phyloP scores from a whole-genome alignment of 2,113 vertebrate species.

The Neomonachus schauinslandi region DNA sequence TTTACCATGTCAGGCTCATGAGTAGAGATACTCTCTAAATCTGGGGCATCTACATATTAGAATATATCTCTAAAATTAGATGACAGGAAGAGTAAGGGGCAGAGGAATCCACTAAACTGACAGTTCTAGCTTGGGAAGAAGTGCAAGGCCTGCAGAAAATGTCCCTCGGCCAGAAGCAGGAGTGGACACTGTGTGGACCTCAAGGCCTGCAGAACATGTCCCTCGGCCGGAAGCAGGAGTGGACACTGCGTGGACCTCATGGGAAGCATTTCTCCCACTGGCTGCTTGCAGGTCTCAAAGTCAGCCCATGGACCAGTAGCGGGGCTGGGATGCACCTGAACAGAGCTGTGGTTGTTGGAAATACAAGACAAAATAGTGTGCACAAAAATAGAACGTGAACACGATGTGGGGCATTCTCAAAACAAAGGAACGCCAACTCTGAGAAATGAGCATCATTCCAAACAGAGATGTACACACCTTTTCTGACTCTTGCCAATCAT shows the following conservation, averaged over 20 bases:
- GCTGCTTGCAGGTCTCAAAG: not conserved
- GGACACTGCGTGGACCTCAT: accelerated
- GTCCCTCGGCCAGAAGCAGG: not conserved
- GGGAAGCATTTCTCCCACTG: not conserved
- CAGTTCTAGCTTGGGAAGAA: not conserved
- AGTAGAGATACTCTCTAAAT: not conserved
- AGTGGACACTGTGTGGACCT: accelerated
- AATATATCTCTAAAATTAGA: not conserved
- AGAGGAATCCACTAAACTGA: not conserved
- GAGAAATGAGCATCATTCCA: not conserved
- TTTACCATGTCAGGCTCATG: not conserved
- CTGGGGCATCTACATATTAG: not conserved
- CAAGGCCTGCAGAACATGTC: not conserved
- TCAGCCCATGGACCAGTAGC: not conserved
- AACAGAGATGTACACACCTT: not conserved
- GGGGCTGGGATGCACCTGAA: not conserved
- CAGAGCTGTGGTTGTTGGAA: not conserved
- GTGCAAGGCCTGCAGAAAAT: not conserved
- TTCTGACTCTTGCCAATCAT: not conserved
- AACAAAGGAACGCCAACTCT: not conserved
- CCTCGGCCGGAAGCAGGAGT: not conserved
- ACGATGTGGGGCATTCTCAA: not conserved
- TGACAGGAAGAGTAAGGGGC: not conserved
- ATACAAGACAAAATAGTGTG: not conserved
- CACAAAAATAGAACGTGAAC: not conserved